Conservation (phyloP, 2,888 invertebrate species). For the Eilema sororculum region DNA sequence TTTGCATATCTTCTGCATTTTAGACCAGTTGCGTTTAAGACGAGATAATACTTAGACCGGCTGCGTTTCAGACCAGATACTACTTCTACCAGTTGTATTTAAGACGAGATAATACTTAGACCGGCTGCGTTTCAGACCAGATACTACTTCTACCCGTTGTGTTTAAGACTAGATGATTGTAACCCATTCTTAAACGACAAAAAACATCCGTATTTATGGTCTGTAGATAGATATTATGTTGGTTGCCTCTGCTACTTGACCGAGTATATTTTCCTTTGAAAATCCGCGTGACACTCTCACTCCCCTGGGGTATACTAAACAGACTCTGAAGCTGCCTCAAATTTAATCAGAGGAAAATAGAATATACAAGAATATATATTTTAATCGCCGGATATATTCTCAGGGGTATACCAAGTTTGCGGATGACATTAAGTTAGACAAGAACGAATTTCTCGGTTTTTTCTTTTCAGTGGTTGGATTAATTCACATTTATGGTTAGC, state of each 20-base stretch:
- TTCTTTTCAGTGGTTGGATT: no score
- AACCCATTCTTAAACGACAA: neutral
- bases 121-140: no score
- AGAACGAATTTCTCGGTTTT: neutral
- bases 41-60: no score
- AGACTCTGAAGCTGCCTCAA: slow-evolving; percentile 3
- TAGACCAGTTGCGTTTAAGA: no score
- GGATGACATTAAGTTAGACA: slow-evolving; percentile 10
- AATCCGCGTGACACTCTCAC: slow-evolving; percentile 5
- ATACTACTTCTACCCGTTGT: no score
- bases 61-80: no score
- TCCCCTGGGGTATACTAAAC: slow-evolving; percentile 14
- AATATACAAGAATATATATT: slow-evolving; percentile 21
- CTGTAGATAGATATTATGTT: neutral
- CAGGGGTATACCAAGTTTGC: slow-evolving; percentile 9
- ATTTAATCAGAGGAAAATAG: slow-evolving; percentile 25
- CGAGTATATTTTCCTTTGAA: slow-evolving; percentile 1
- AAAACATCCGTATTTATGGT: neutral
- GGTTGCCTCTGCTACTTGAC: neutral
- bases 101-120: no score
- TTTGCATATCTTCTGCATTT: no score
- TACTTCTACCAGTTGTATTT: no score
- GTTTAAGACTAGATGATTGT: no score
- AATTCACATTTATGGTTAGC: no score
- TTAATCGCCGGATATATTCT: slow-evolving; percentile 15